Conservation (phyloP, 2,113 vertebrate species). For the Amphiprion percula region DNA sequence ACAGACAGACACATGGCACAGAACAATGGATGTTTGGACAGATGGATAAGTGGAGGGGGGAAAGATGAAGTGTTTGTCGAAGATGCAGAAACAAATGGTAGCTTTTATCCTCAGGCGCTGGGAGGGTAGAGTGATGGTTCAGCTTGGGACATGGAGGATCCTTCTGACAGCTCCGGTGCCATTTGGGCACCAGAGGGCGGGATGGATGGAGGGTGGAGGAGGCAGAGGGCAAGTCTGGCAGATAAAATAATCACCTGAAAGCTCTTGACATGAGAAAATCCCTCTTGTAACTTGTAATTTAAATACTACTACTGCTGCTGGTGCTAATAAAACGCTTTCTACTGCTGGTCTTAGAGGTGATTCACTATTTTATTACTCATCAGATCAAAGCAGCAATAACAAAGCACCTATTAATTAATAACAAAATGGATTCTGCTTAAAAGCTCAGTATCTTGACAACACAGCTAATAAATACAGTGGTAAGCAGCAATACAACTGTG, state of each 20-base stretch:
- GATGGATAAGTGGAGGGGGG: constrained; percentile 74
- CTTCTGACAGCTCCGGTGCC: constrained; percentile 62
- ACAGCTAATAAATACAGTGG: neutral
- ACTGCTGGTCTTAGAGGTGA: neutral
- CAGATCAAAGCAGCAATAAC: neutral
- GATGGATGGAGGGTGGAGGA: constrained; percentile 52
- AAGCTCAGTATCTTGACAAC: neutral
- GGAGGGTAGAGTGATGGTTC: constrained; percentile 66
- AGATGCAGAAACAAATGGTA: constrained; percentile 79
- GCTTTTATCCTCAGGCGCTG: constrained; percentile 76
- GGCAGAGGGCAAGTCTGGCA: constrained; percentile 52
- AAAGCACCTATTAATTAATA: neutral
- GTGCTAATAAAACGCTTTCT: constrained; percentile 1
- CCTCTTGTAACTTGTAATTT: constrained; percentile 14
- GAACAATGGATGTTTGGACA: constrained; percentile 71
- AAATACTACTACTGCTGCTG: constrained; percentile 9
- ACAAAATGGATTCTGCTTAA: neutral
- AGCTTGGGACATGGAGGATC: constrained; percentile 55
- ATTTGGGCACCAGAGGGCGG: constrained; percentile 45
- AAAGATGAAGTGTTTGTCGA: constrained; percentile 81
- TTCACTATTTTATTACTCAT: constrained; percentile 7
- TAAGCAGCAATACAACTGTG: neutral
- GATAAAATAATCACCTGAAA: constrained; percentile 60
- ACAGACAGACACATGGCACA: constrained; percentile 67
- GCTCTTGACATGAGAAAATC: constrained; percentile 44